Evolutionary conservation across 2,888 invertebrate species (phyloP), one percentile per base, ranked within the genome.

Genomic region (Drosophila quasianomalipes): DNA sequence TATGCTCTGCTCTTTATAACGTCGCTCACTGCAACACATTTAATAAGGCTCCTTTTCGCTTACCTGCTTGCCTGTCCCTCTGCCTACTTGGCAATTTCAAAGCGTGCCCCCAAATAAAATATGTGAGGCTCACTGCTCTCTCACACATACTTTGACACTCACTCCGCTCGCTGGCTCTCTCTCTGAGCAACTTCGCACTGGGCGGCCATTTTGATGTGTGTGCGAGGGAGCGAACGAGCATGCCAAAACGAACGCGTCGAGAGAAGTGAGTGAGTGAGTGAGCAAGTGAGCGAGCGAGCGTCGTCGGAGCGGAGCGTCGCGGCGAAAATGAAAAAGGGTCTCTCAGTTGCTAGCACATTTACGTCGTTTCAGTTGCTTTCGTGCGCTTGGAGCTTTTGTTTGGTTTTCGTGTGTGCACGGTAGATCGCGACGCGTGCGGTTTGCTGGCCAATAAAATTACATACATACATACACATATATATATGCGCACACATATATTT

Each of bases 381-480:
- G 85, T 89, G 81, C 91, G 91, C 91, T 91, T 90, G 91, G 89
- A 90, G 92, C 90, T 92, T 92, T 92, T 92, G 92, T 91, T 92
- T 92, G 91, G 91, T 88, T 91, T 85, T 90, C 69, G 76, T 84
- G 78, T 82, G 79, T 89, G 84, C 87, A 80, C 90, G 90, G 90
- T 75, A 89, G 87, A 86, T 86, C 85, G 85, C 74, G 86, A 82
- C 82, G 81, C 82, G 86, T 86, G 82, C 87, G 87, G 70, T 82
- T 80, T 85, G 87, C 91, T 92, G 80, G 76, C 84, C 76, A 77
- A 73, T 58, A 72, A 74, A 76, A 77, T 52, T 64, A 59, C 47
- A 74, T 71, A 33, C 51, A 71, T 44, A 53, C n/a, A 39, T 31
- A 63, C 14, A 76, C 26, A 55, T 28, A 14, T 47, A 47, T 47